A percentile compares a stretch with the other conserved stretches of the same genome.
These are phyloP conservation scores for Trogon surrucura DNA, from an alignment of 2,113 vertebrate species.

Conservation along the genomic window DNA sequence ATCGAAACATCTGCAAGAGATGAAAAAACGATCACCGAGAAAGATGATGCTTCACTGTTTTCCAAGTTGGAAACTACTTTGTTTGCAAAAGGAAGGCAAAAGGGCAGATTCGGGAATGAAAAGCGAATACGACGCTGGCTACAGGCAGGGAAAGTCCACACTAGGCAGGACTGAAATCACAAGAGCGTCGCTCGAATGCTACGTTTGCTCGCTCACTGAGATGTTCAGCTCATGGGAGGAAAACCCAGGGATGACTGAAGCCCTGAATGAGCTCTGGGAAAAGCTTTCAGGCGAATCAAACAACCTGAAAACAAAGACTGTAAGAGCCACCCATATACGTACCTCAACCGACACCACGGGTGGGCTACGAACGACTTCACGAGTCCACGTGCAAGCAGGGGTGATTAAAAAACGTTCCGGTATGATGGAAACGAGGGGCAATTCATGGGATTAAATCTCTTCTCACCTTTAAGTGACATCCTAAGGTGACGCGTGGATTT, in stretches of 20 bases:
- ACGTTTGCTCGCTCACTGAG: background rate
- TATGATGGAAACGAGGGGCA: background rate
- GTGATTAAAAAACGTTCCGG: background rate
- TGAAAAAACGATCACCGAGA: background rate
- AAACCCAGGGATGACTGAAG: background rate
- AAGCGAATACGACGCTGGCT: background rate
- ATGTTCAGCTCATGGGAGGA: fast-evolving
- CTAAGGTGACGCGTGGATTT: background rate
- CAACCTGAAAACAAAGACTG: background rate
- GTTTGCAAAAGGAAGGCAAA: background rate
- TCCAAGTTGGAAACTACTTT: background rate
- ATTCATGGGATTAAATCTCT: background rate
- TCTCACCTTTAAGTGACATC: background rate
- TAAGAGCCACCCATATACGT: background rate
- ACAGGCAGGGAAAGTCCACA: background rate
- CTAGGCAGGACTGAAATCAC: background rate
- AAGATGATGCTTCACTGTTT: background rate
- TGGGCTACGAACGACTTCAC: fast-evolving
- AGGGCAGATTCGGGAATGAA: background rate
- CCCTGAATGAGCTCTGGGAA: background rate
- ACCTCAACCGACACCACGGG: background rate
- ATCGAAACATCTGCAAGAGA: background rate
- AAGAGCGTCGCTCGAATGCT: fast-evolving
- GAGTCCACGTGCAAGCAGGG: background rate
- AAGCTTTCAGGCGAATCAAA: background rate